These are phyloP conservation scores for Pristionchus maxplancki DNA, from an alignment of 2,888 invertebrate genomes.

Conservation along the genomic window DNA sequence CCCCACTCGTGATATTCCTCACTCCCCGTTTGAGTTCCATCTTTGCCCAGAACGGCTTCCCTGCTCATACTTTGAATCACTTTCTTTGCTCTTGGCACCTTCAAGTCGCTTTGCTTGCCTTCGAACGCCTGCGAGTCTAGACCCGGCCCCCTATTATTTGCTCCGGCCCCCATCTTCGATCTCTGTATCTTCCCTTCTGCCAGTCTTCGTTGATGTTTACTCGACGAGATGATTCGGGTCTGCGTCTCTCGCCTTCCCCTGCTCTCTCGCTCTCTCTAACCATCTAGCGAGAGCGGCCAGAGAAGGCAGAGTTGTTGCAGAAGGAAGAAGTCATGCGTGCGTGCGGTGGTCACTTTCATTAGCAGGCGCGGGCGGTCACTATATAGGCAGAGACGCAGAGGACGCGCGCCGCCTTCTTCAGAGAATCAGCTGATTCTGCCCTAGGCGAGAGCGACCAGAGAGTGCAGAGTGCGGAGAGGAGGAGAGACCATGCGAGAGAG, in stretches of 20 bases:
- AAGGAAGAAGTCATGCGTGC: constrained; percentile 1
- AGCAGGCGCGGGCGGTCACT: neutral
- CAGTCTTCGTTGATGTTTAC: constrained; percentile 5
- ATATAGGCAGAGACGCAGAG: constrained; percentile 31
- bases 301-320: neutral
- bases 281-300: neutral
- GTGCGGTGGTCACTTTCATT: constrained; percentile 23
- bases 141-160: neutral
- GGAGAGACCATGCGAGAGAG: neutral
- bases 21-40: neutral
- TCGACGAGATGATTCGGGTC: neutral
- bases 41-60: neutral
- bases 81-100: neutral
- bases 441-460: constrained; percentile 23
- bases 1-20: neutral
- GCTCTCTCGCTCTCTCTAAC: no score
- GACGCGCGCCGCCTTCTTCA: neutral
- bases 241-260: no score
- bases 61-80: neutral
- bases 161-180: neutral
- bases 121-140: neutral
- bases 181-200: neutral
- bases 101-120: neutral
- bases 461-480: constrained; percentile 11
- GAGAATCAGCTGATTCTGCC: constrained; percentile 2